Evolutionary conservation across 1,140 invertebrate species (phyloP), one percentile per base, ranked within the genome.

Genomic region (Drosophila obscura): DNA sequence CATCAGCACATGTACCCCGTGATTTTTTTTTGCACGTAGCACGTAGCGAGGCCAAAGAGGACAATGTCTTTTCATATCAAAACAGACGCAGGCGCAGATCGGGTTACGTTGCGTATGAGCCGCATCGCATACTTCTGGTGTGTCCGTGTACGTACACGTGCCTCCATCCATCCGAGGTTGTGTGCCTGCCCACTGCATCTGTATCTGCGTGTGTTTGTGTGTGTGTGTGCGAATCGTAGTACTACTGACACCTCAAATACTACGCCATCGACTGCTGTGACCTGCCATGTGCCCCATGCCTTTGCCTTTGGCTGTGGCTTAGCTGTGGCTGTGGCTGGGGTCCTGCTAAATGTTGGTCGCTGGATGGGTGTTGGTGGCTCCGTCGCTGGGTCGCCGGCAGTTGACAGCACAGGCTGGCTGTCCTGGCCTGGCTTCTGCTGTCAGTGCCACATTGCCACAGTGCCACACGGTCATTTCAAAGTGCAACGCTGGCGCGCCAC

Each of bases 31-130:
- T n/a, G 0, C 1, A 39, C 11, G 28, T 51, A 52, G 15, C 26
- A 24, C 4, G 22, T 0, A 58, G 28, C 55, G 6, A 6, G 24
- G 35, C 16, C 66, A 19, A 50, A 19, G 45, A 69, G 65, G 66
- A 68, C 66, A 69, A 69, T 71, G 67, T 71, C 65, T 69, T 68
- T 57, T 71, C 55, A 44, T 50, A 69, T 71, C 67, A 71, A 71
- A 71, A 69, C 53, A 71, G 67, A 69, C 67, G 67, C 67, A 71
- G 52, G 67, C 67, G 67, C 67, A 71, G 16, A 58, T 4, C n/a
- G n/a, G 52, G 0, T 53, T 65, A 69, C 67, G 67, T 69, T 69
- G 67, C 45, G 67, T 71, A 69, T 57, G 52, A 28, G 64, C 44
- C 9, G 35, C 51, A 69, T 71, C 35, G 2, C 8, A 8, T 31